phyloP scores from a whole-genome alignment of 2,797 vertebrate species.

The Diplodus puntazzo region DNA sequence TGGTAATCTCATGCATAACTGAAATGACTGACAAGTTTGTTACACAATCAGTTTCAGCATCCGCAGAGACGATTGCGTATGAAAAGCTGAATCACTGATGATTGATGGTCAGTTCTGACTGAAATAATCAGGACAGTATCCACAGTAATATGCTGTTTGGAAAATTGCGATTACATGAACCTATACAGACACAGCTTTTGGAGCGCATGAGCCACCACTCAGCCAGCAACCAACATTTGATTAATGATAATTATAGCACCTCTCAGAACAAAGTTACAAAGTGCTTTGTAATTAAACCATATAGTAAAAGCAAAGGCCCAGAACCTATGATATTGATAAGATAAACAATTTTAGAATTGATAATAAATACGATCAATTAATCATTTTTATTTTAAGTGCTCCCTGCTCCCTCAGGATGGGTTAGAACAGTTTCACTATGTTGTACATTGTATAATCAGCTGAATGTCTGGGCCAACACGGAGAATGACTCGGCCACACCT shows the following conservation, averaged over 20 bases:
- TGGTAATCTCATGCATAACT: conserved; percentile 7
- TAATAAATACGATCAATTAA: no score
- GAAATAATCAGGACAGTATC: conserved; percentile 6
- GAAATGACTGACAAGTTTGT: conserved; percentile 32
- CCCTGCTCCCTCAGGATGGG: no score
- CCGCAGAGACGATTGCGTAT: conserved; percentile 17
- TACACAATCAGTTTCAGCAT: conserved; percentile 24
- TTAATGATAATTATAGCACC: no score
- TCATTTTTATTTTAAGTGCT: no score
- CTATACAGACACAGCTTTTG: background rate
- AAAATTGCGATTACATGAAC: background rate
- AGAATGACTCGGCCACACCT: background rate
- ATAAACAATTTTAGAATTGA: no score
- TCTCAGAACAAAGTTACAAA: no score
- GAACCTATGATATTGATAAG: no score
- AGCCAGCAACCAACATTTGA: no score
- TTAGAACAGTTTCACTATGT: no score
- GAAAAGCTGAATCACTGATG: conserved; percentile 27
- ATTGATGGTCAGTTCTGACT: conserved; percentile 33
- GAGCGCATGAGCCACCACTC: background rate
- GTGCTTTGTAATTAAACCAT: no score
- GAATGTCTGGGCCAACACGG: background rate
- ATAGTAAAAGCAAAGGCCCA: no score
- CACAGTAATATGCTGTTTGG: conserved; percentile 7
- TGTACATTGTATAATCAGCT: background rate